A percentile compares a stretch with the other conserved stretches of the same genome.
These are phyloP conservation scores for Unio pictorum DNA, from an alignment of 2,888 invertebrate species.

Conservation along the genomic window DNA sequence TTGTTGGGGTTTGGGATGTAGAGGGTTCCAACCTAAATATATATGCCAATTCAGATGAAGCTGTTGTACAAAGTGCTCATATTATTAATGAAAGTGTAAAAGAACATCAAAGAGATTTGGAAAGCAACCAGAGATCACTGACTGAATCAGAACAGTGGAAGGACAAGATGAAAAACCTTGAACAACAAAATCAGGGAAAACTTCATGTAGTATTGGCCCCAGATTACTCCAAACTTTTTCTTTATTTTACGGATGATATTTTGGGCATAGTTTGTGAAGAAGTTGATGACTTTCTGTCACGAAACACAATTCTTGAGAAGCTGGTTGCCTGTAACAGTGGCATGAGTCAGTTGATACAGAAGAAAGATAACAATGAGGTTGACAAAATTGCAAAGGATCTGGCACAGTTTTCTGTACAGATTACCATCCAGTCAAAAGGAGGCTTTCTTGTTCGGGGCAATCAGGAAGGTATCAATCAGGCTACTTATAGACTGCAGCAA, in stretches of 20 bases:
- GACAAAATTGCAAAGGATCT: constrained; percentile 11
- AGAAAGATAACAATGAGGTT: constrained; percentile 20
- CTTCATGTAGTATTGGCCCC: no score
- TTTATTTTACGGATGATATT: constrained; percentile 22
- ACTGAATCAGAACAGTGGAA: constrained; percentile 4
- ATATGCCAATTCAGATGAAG: no score
- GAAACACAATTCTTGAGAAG: constrained; percentile 22
- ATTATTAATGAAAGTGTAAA: no score
- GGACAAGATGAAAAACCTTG: neutral
- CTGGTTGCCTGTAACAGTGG: constrained; percentile 12
- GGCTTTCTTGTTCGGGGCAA: no score
- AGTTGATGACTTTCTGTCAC: constrained; percentile 19
- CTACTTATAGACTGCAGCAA: no score
- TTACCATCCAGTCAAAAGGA: neutral
- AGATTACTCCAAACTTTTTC: neutral
- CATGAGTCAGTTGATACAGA: constrained; percentile 19
- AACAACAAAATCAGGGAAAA: no score
- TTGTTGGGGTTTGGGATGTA: no score
- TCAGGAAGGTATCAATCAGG: no score
- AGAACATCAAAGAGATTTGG: no score
- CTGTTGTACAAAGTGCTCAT: no score
- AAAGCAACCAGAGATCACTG: neutral
- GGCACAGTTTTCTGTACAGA: constrained; percentile 13
- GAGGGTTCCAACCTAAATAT: no score
- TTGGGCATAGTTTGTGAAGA: constrained; percentile 8